Evolutionary conservation across 1,140 invertebrate genomes (phyloP), one percentile per base, ranked within the genome.

Genomic region (Ceratina calcarata): DNA sequence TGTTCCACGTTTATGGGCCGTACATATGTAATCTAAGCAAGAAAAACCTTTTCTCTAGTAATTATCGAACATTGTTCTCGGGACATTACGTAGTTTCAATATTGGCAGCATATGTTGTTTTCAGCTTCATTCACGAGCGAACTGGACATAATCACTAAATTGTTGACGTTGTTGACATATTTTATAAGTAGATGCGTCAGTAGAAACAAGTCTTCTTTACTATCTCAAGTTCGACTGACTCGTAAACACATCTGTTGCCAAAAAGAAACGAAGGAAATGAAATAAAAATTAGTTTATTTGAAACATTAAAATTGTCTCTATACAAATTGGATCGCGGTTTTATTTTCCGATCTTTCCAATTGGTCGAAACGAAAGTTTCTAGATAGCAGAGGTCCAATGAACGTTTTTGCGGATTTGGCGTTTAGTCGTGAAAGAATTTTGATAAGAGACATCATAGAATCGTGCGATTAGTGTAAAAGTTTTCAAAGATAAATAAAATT

Each of bases 1-100:
- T 74, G 72, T 85, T 85, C 83, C 83, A 85, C 82, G 78, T 85
- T 81, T 83, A 81, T 83, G 83, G 57, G 73, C 37, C 37, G 37
- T 45, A 45, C 78, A 74, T 58, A 60, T 45, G 78, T 79, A 79
- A 57, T 78, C 18, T 64, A 45, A 18, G 32, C 60, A 72, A 55
- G 76, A 57, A 78, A 72, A 72, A 72, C 49, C 68, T 62, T 32
- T 72, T 72, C 68, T 78, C 58, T 72, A 72, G 69, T 49, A n/a
- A 7, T n/a, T 55, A 24, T n/a, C 18, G 64, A 64, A 55, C n/a
- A 18, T n/a, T 20, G 27, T 51, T 57, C 10, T 32, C 12, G 65
- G 65, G 55, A 69, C 27, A n/a, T 45, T 69, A 51, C 3, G 37
- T 45, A 45, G 37, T 51, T 57, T 51, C 45, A 2, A 20, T 1